Base-by-base conservation (phyloP, 2,113 vertebrate genomes). In the Halichoeres trimaculatus region DNA sequence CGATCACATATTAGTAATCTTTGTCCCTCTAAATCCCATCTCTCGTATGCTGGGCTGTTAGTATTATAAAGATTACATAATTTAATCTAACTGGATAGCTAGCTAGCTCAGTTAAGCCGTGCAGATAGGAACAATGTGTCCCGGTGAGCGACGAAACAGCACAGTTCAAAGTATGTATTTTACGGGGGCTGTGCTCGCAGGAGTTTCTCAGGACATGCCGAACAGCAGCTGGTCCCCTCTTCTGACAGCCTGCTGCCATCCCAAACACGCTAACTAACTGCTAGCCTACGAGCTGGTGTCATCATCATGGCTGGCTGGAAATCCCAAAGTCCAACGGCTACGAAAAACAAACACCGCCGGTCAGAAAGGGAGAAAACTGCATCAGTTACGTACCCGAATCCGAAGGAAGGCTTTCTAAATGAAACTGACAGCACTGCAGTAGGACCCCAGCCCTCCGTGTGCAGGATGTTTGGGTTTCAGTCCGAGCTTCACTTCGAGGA, bases 401-500 rank as follows among this genome's bases (percentile, higher is more conserved):
- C 38, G n/a, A 54, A 24, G 26, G 16, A 45, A 47, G 8, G 54
- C 14, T 68, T 35, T 61, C 0, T n/a, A n/a, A 61, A 38, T 19
- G 20, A 30, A 58, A 40, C 1, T 16, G 56, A 58, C 20, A 1
- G 2, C n/a, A 35, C 43, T 38, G 47, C 5, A 6, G 68, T 52
- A 17, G 64, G 65, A 19, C 70, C 60, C 40, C 51, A 59, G 65
- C 79, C 74, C 56, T 63, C 24, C 10, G 55, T 57, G 9, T 19
- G 50, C 52, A 12, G 54, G 45, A 53, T 87, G 80, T 87, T 88
- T 75, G 9, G 84, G 59, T 85, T 84, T 85, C 67, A 48, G 53
- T 78, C 80, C 68, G 64, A 60, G 76, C 11, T 85, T 90, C 79
- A 91, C 87, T 85, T 83, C 80, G 63, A 86, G 83, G 81, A 84